Conservation (phyloP, 2,888 invertebrate genomes). For the Tipula unca region DNA sequence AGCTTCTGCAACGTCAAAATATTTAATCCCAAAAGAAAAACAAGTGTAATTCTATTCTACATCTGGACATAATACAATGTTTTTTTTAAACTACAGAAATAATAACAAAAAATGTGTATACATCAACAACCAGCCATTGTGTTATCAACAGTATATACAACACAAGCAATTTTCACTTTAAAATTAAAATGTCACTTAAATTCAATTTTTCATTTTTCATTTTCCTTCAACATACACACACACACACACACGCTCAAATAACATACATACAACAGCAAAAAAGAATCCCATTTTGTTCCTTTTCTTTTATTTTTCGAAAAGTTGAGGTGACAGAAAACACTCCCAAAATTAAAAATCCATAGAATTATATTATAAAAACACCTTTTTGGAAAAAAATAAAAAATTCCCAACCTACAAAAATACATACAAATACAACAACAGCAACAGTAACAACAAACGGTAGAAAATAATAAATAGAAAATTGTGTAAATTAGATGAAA, state of each 20-base stretch:
- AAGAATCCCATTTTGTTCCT: background rate
- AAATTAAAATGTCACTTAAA: conserved; percentile 18
- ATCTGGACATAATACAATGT: background rate
- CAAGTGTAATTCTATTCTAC: background rate
- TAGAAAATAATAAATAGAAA: background rate
- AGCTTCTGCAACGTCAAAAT: background rate
- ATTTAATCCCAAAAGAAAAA: background rate
- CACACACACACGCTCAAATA: background rate
- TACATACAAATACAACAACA: too few relatives aligned
- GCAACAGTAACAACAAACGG: background rate
- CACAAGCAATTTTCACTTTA: background rate
- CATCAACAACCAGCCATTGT: background rate
- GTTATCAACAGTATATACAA: background rate
- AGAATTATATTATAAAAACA: background rate
- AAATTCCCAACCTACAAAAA: background rate
- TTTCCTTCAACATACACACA: background rate
- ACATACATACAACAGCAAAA: background rate
- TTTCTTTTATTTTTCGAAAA: background rate
- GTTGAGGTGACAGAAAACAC: background rate
- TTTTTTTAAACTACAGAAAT: background rate
- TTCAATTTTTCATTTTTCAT: conserved; percentile 16
- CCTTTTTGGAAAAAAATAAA: background rate
- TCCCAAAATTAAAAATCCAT: background rate
- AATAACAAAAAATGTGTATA: background rate
- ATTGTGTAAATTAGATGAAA: background rate